Evolutionary conservation across 2,888 invertebrate genomes (phyloP).

Genomic region (Brachypalpus laphriformis): DNA sequence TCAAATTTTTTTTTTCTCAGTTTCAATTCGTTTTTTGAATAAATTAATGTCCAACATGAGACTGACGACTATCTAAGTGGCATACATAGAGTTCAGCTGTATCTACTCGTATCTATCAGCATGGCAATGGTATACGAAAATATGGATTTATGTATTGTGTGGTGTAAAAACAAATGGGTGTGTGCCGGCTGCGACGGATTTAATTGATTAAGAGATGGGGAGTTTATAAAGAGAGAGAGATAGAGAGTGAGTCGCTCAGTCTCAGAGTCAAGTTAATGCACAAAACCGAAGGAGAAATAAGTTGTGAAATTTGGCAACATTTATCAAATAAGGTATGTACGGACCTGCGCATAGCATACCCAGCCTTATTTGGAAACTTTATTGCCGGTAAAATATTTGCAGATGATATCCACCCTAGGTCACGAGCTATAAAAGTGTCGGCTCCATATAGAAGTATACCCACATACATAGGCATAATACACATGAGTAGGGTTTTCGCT

Average conservation of each 20-base stretch:
- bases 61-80: neutral
- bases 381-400: conserved; percentile 60
- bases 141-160: conserved; percentile 39
- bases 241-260: neutral
- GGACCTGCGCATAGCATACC: conserved; percentile 51
- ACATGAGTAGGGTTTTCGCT: conserved; percentile 11
- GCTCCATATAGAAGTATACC: conserved; percentile 12
- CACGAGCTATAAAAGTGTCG: conserved; percentile 72
- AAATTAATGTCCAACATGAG: conserved; percentile 51
- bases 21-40: conserved; percentile 48
- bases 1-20: conserved; percentile 40
- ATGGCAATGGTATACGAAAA: conserved; percentile 18
- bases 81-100: neutral
- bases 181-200: conserved; percentile 26
- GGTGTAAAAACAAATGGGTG: conserved; percentile 36
- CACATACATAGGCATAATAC: neutral
- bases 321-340: conserved; percentile 41
- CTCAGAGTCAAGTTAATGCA: conserved; percentile 11
- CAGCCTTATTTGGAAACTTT: conserved; percentile 68
- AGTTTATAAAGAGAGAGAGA: neutral
- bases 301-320: conserved; percentile 61
- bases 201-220: neutral
- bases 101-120: neutral
- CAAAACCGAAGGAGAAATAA: conserved; percentile 9
- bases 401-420: conserved; percentile 71